Evolutionary conservation across 2,888 invertebrate genomes (phyloP), one percentile per base, ranked within the genome.

Genomic region (Stenodera caucasica): DNA sequence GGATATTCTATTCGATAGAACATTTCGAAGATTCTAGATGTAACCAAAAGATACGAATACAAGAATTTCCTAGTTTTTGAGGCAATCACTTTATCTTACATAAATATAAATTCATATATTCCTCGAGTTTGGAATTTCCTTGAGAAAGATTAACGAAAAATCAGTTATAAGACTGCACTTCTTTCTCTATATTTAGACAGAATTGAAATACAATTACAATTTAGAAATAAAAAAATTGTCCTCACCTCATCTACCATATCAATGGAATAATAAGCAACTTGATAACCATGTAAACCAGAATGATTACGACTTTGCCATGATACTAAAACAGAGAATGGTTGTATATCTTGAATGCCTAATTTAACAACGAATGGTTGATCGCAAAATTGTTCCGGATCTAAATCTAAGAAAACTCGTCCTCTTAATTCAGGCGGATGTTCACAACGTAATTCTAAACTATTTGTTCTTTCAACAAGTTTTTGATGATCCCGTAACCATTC

Each of bases 231-330:
- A 29, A 29, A 29, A 29, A 2, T 18, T 9, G 12, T 35, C 72
- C 79, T 79, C 72, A 87, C 85, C 80, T 85, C 84, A 70, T 85
- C 83, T 60, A 82, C 79, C 55, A 83, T 82, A 73, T 88, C 87
- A 76, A 88, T 80, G 67, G 90, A 86, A 78, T 90, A 90, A 82
- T 92, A 94, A 72, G 90, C 90, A 72, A 94, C 90, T 83, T 91
- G 90, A 80, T 90, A 94, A 68, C 93, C 94, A 73, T 87, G 89
- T 72, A 94, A 84, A 62, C 91, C 90, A 59, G 90, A 90, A 79
- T 92, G 91, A 81, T 94, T 93, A 71, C 92, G 86, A 75, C 92
- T 91, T 80, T 93, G 92, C 95, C 94, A 95, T 69, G 93, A 91
- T 26, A 93, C 91, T 71, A 92, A 84, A 65, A 94, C 90, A 57